These are phyloP conservation scores for Engraulis encrasicolus DNA, from an alignment of 2,113 vertebrate genomes.

Conservation along the genomic window DNA sequence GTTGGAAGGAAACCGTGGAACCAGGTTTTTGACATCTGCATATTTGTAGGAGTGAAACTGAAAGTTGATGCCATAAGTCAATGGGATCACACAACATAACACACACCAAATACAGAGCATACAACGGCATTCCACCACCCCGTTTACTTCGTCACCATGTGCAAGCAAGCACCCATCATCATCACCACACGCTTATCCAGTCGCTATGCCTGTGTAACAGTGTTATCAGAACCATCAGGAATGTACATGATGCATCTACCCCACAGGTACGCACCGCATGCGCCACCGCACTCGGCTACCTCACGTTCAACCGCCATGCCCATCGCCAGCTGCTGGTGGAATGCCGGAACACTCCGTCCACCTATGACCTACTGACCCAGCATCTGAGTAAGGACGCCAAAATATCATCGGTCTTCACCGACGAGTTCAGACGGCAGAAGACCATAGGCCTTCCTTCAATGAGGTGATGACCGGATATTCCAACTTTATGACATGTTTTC, in stretches of 20 bases:
- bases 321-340: conserved; percentile 72
- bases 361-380: conserved; percentile 66
- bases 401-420: conserved; percentile 71
- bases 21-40: no score
- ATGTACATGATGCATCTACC: neutral
- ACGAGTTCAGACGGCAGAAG: conserved; percentile 71
- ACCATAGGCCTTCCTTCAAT: conserved; percentile 73
- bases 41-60: no score
- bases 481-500: neutral
- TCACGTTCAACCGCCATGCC: conserved; percentile 74
- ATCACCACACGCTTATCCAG: no score
- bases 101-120: no score
- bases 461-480: conserved; percentile 61
- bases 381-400: conserved; percentile 72
- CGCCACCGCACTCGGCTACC: conserved; percentile 76
- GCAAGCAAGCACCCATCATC: no score
- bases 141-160: no score
- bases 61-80: no score
- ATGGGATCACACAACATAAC: no score
- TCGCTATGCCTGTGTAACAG: neutral
- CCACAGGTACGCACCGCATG: conserved; percentile 70
- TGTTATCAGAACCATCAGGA: neutral
- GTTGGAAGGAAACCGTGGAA: no score
- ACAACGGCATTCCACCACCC: no score
- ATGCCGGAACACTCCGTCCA: conserved; percentile 71